Conservation (phyloP, 2,888 invertebrate species). For the Noctua janthina region DNA sequence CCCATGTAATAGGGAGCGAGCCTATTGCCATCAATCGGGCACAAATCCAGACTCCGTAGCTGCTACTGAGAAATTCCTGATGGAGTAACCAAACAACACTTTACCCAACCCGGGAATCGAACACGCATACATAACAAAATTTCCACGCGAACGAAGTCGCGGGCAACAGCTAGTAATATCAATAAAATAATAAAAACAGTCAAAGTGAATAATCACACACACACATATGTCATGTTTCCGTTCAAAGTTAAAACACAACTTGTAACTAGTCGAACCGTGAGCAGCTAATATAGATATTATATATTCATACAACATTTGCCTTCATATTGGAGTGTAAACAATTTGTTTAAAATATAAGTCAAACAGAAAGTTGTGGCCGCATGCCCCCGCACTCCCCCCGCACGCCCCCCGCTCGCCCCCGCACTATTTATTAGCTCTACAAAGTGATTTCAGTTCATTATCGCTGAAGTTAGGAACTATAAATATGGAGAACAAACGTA, state of each 20-base stretch:
- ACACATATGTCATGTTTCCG: constrained; percentile 3
- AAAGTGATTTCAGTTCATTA: constrained; percentile 68
- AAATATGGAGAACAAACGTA: constrained; percentile 61
- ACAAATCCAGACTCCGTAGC: too few relatives aligned
- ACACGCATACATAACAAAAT: too few relatives aligned
- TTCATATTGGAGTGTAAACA: constrained; percentile 49
- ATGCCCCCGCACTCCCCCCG: constrained; percentile 13
- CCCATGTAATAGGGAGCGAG: too few relatives aligned
- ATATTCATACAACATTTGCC: constrained; percentile 41
- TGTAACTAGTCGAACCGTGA: constrained; percentile 8
- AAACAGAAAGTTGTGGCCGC: constrained; percentile 55
- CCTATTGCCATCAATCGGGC: too few relatives aligned
- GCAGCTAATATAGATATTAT: constrained; percentile 38
- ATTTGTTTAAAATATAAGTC: constrained; percentile 58
- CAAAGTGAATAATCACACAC: constrained; percentile 5
- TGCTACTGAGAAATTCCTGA: too few relatives aligned
- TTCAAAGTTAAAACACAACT: constrained; percentile 29
- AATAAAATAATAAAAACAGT: not conserved
- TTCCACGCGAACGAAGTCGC: too few relatives aligned
- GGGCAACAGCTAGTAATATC: too few relatives aligned
- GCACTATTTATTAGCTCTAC: constrained; percentile 62
- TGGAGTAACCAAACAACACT: too few relatives aligned
- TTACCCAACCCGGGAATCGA: too few relatives aligned
- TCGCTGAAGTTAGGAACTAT: constrained; percentile 64
- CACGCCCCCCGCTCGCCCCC: not conserved